A percentile compares a stretch with the other conserved stretches of the same genome.
These are phyloP conservation scores for Homarus americanus DNA, from an alignment of 1,140 invertebrate species.

Conservation along the genomic window DNA sequence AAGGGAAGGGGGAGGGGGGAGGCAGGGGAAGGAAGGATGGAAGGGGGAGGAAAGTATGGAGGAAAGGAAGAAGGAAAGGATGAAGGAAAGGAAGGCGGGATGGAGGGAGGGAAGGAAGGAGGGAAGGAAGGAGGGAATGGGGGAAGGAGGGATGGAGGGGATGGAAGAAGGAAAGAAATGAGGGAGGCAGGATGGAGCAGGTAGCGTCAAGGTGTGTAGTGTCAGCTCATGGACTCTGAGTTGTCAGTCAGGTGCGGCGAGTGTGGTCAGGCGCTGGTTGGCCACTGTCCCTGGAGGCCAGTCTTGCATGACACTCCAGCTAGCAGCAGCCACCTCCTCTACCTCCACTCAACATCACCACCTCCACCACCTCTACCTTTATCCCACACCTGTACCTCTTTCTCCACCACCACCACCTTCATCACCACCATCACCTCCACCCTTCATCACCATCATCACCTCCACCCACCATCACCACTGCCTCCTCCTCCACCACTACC, in stretches of 20 bases:
- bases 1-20: not conserved
- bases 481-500: no score
- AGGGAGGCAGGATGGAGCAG: no score
- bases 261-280: slow-evolving; percentile 58
- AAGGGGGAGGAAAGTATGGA: not conserved
- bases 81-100: not conserved
- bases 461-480: no score
- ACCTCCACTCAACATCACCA: not conserved
- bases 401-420: no score
- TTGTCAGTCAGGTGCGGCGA: slow-evolving; percentile 54
- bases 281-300: slow-evolving; percentile 61
- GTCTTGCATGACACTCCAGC: slow-evolving; percentile 58
- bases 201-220: slow-evolving; percentile 19
- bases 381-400: no score
- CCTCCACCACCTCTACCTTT: no score
- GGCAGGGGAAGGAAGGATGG: not conserved
- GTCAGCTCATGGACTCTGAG: slow-evolving; percentile 29
- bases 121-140: not conserved
- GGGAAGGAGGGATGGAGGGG: not conserved
- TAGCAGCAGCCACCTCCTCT: not conserved
- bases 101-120: no score
- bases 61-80: not conserved
- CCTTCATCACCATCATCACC: no score
- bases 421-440: no score
- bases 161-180: no score